phyloP scores from a whole-genome alignment of 1,140 invertebrate species.

The Drosophila eugracilis region DNA sequence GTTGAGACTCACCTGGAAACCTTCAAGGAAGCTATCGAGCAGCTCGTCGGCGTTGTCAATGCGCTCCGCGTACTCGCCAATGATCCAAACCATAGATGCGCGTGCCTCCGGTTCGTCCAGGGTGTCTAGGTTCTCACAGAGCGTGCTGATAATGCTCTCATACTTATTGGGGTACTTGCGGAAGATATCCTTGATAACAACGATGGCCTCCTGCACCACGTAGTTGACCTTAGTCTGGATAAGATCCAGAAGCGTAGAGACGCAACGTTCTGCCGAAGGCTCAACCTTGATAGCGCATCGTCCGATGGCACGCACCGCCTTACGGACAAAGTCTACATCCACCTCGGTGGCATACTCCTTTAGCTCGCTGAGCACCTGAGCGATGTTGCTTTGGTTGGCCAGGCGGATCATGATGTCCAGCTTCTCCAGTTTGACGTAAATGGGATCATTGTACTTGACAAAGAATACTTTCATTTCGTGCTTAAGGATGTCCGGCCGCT shows the following conservation, averaged over 20 bases:
- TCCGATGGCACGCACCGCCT: constrained; percentile 99
- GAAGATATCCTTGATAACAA: constrained; percentile 99
- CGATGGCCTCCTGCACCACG: constrained; percentile 99
- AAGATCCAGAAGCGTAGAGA: constrained; percentile 98
- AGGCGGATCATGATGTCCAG: constrained; percentile 99
- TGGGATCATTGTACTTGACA: constrained; percentile 99
- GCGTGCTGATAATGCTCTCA: constrained; percentile 99
- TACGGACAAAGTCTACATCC: constrained; percentile 99
- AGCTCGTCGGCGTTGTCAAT: constrained; percentile 99
- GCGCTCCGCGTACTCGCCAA: constrained; percentile 99
- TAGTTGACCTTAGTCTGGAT: constrained; percentile 99
- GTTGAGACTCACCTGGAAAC: constrained; percentile 90
- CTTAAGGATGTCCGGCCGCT: constrained; percentile 99
- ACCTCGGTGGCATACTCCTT: constrained; percentile 99
- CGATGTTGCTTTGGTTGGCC: constrained; percentile 99
- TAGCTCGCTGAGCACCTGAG: constrained; percentile 98
- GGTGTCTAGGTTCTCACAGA: constrained; percentile 99
- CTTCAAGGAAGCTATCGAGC: constrained; percentile 98
- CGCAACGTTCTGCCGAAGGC: constrained; percentile 98
- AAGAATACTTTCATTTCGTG: constrained; percentile 99
- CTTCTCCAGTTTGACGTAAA: constrained; percentile 99
- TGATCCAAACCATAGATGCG: constrained; percentile 99
- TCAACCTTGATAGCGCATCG: constrained; percentile 99
- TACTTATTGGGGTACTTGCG: constrained; percentile 99
- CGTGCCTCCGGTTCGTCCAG: constrained; percentile 99